Conservation (phyloP, 2,888 invertebrate genomes). For the Odiellus spinosus region DNA sequence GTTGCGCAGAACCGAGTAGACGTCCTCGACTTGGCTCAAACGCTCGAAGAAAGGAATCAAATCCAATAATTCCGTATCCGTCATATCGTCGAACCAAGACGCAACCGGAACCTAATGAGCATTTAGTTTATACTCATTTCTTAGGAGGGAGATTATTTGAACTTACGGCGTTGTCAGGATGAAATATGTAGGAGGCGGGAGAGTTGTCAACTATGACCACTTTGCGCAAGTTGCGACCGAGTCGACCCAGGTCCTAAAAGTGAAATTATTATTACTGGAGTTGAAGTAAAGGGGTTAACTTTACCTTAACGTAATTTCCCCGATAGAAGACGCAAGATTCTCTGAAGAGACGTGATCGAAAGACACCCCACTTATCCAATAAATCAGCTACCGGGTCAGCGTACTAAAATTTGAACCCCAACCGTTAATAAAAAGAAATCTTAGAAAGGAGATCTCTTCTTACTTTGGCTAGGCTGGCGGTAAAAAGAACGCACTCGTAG, state of each 20-base stretch:
- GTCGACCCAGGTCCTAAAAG: conserved; percentile 73
- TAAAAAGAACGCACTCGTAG: conserved; percentile 98
- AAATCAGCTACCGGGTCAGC: conserved; percentile 99
- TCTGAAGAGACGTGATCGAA: conserved; percentile 87
- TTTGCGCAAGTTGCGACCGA: conserved; percentile 88
- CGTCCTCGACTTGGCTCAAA: conserved; percentile 89
- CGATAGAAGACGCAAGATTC: conserved; percentile 99
- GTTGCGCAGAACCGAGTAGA: conserved; percentile 40
- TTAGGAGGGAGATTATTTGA: too few species aligned
- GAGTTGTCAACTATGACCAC: conserved; percentile 99
- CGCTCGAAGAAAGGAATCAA: conserved; percentile 96
- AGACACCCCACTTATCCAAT: conserved; percentile 92
- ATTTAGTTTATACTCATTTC: too few species aligned
- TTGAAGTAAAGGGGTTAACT: background rate
- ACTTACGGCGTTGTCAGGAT: conserved; percentile 98
- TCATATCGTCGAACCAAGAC: conserved; percentile 99
- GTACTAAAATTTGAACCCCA: conserved; percentile 44
- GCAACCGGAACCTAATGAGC: conserved; percentile 66
- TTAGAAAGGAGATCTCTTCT: conserved; percentile 10
- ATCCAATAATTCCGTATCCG: conserved; percentile 89
- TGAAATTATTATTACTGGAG: background rate
- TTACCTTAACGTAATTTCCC: conserved; percentile 91
- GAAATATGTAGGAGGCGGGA: conserved; percentile 99
- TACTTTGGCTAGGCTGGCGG: conserved; percentile 91
- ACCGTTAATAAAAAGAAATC: background rate